Conservation (phyloP, 2,797 vertebrate genomes). For the Neomorphus geoffroyi region DNA sequence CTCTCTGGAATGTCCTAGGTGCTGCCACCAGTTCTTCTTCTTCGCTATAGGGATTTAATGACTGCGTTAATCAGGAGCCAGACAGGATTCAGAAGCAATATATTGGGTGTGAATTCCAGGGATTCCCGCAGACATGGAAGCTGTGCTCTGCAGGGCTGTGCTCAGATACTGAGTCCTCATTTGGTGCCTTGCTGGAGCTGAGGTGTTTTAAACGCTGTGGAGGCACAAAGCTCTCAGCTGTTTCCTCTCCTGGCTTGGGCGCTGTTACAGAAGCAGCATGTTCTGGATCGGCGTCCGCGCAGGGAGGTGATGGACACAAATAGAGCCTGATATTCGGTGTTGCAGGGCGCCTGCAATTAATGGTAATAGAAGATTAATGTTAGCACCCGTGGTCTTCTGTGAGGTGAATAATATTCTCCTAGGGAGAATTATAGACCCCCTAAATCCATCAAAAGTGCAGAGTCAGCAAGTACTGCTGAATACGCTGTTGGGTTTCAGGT, state of each 20-base stretch:
- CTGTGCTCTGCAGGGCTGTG: neutral
- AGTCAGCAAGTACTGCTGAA: constrained; percentile 49
- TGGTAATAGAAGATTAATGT: constrained; percentile 56
- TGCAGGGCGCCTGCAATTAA: constrained; percentile 32
- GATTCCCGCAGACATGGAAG: neutral
- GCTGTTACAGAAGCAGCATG: neutral
- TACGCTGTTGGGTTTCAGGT: constrained; percentile 39
- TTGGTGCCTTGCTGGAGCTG: neutral
- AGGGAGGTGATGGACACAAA: neutral
- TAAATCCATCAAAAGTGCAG: constrained; percentile 34
- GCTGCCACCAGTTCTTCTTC: neutral
- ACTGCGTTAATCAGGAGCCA: neutral
- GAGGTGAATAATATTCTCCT: constrained; percentile 48
- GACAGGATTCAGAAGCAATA: neutral
- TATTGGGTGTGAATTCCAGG: neutral
- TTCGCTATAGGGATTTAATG: neutral
- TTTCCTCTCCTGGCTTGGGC: neutral
- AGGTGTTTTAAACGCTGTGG: neutral
- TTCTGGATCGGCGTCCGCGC: constrained; percentile 16
- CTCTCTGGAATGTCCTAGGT: neutral
- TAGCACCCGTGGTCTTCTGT: constrained; percentile 32
- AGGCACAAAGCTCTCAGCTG: neutral
- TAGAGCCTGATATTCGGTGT: constrained; percentile 16
- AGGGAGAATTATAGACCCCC: constrained; percentile 51
- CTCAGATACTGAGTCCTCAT: neutral